phyloP scores from a whole-genome alignment of 1,140 invertebrate species.

The Ctenoplectra terminalis region DNA sequence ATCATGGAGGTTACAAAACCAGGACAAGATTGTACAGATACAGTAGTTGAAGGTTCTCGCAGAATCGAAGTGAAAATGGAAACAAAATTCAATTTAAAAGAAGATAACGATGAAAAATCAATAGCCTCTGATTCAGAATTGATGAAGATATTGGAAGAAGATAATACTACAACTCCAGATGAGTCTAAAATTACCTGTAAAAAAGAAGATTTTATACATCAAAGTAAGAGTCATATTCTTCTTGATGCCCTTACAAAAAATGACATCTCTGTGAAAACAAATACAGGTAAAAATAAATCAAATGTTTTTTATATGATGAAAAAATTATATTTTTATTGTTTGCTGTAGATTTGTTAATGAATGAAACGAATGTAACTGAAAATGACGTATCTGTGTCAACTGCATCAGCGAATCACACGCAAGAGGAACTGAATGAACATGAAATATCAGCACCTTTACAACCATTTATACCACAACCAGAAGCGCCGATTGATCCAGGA shows the following conservation, averaged over 20 bases:
- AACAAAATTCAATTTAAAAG: conserved; percentile 62
- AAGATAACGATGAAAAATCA: conserved; percentile 76
- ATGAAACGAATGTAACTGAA: conserved; percentile 35
- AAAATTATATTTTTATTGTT: not conserved
- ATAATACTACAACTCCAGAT: conserved; percentile 74
- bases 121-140: conserved; percentile 80
- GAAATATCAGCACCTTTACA: conserved; percentile 68
- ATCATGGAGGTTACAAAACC: conserved; percentile 75
- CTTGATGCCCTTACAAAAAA: conserved; percentile 74
- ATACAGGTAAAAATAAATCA: conserved; percentile 37
- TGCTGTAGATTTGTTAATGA: conserved; percentile 25
- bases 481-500: conserved; percentile 90
- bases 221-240: conserved; percentile 71
- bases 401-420: conserved; percentile 22
- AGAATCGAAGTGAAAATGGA: conserved; percentile 67
- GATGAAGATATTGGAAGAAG: conserved; percentile 81
- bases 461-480: conserved; percentile 87
- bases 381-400: conserved; percentile 18
- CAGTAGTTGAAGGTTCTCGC: conserved; percentile 51
- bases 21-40: conserved; percentile 49
- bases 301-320: not conserved
- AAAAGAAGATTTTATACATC: conserved; percentile 65
- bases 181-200: conserved; percentile 71
- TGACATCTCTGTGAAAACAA: conserved; percentile 53
- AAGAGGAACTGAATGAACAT: conserved; percentile 41